These are phyloP conservation scores for Sisyra terminalis DNA, from an alignment of 2,888 invertebrate genomes.

Conservation along the genomic window DNA sequence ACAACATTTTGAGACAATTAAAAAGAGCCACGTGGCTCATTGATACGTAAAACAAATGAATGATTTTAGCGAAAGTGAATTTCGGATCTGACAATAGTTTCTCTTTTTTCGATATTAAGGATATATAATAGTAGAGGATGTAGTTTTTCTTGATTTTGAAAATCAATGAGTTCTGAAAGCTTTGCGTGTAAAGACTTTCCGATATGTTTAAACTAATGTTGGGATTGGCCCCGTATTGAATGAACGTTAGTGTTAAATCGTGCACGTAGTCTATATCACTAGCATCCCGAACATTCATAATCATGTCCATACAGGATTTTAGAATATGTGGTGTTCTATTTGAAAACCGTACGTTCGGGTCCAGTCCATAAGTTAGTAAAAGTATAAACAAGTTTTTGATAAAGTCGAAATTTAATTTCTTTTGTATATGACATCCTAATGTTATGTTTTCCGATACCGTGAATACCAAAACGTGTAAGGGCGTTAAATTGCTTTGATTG, in stretches of 20 bases:
- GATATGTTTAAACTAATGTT: slow-evolving; percentile 39
- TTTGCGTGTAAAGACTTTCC: slow-evolving; percentile 26
- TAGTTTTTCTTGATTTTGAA: slow-evolving; percentile 40
- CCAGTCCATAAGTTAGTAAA: slow-evolving; percentile 47
- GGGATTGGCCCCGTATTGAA: slow-evolving; percentile 60
- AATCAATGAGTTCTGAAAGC: slow-evolving; percentile 21
- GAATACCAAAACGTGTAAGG: slow-evolving; percentile 51
- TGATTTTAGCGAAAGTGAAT: slow-evolving; percentile 44
- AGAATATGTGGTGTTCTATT: slow-evolving; percentile 50
- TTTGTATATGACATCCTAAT: slow-evolving; percentile 46
- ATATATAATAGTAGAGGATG: slow-evolving; percentile 53
- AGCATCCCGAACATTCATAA: slow-evolving; percentile 46
- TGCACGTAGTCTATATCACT: slow-evolving; percentile 52
- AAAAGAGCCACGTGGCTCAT: slow-evolving; percentile 54
- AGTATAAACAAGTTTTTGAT: slow-evolving; percentile 48
- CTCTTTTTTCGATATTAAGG: slow-evolving; percentile 49
- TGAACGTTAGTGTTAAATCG: slow-evolving; percentile 47
- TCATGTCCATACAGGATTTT: slow-evolving; percentile 51
- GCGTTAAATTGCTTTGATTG: slow-evolving; percentile 48
- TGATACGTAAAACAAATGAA: slow-evolving; percentile 43
- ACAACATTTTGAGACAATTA: slow-evolving; percentile 48
- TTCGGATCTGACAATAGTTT: slow-evolving; percentile 42
- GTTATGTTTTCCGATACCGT: slow-evolving; percentile 55
- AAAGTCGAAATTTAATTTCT: slow-evolving; percentile 49
- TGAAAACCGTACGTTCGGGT: slow-evolving; percentile 41